Evolutionary conservation across 2,888 invertebrate genomes (phyloP).

Genomic region (Sarcophaga variegata): DNA sequence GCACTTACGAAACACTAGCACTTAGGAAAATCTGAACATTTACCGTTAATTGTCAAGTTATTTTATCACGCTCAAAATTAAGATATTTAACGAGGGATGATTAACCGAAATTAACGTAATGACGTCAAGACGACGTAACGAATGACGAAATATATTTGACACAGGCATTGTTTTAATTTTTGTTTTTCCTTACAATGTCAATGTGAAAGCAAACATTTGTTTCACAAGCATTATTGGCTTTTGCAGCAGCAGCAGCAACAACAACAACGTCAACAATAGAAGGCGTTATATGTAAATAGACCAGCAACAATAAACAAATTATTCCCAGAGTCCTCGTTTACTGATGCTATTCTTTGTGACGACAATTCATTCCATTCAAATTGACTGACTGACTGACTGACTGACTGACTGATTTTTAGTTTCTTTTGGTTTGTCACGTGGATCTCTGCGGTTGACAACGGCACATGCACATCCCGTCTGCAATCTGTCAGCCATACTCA

Average conservation of each 20-base stretch:
- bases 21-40: background rate
- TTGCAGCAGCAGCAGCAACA: background rate
- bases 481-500: slow-evolving; percentile 12
- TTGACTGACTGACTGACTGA: background rate
- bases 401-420: background rate
- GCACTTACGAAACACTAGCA: background rate
- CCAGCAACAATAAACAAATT: slow-evolving; percentile 2
- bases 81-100: slow-evolving; percentile 40
- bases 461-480: slow-evolving; percentile 53
- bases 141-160: slow-evolving; percentile 28
- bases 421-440: slow-evolving; percentile 65
- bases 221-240: slow-evolving; percentile 1
- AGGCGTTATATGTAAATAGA: slow-evolving; percentile 42
- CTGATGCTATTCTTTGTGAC: slow-evolving; percentile 4
- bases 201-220: slow-evolving; percentile 54
- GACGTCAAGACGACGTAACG: background rate
- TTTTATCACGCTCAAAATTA: slow-evolving; percentile 48
- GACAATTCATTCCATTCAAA: no score
- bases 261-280: background rate
- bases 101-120: slow-evolving; percentile 26
- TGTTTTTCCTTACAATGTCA: background rate
- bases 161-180: background rate
- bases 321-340: slow-evolving; percentile 45
- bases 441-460: slow-evolving; percentile 72
- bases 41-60: slow-evolving; percentile 58